Conservation (phyloP, 2,113 vertebrate species). For the Neodon shergylaensis region DNA sequence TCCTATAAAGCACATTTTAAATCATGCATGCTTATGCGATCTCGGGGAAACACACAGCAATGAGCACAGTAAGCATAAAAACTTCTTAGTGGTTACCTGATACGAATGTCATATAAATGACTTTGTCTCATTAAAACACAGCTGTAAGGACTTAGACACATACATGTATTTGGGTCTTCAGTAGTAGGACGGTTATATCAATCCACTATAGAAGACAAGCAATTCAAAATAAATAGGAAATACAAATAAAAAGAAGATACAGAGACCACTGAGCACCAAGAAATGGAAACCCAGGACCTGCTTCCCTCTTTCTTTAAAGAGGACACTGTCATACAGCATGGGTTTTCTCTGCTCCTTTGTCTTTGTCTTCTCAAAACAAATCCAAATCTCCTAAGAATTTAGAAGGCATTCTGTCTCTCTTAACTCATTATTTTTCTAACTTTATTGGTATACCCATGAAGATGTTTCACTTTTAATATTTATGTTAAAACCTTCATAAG, state of each 20-base stretch:
- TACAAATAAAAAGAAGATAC: not conserved
- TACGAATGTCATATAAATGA: not conserved
- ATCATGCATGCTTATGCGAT: slow-evolving; percentile 24
- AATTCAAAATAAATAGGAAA: slow-evolving; percentile 8
- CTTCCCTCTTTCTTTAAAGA: slow-evolving; percentile 15
- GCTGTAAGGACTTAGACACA: not conserved
- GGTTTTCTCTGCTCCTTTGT: not conserved
- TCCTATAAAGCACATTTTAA: not conserved
- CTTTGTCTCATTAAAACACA: slow-evolving; percentile 21
- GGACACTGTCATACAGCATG: not conserved
- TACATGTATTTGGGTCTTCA: not conserved
- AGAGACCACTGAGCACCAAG: not conserved
- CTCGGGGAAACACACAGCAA: not conserved
- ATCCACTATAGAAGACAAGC: not conserved
- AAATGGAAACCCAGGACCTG: not conserved
- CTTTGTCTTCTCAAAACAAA: not conserved
- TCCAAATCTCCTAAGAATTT: not conserved
- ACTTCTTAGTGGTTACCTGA: not conserved
- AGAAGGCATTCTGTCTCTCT: not conserved
- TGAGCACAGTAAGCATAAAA: not conserved
- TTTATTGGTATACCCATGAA: not conserved
- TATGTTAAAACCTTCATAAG: not conserved
- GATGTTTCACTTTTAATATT: slow-evolving; percentile 6
- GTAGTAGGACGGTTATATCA: not conserved
- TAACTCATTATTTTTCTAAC: not conserved